Conservation (phyloP, 2,888 invertebrate species). For the Ceramica pisi region DNA sequence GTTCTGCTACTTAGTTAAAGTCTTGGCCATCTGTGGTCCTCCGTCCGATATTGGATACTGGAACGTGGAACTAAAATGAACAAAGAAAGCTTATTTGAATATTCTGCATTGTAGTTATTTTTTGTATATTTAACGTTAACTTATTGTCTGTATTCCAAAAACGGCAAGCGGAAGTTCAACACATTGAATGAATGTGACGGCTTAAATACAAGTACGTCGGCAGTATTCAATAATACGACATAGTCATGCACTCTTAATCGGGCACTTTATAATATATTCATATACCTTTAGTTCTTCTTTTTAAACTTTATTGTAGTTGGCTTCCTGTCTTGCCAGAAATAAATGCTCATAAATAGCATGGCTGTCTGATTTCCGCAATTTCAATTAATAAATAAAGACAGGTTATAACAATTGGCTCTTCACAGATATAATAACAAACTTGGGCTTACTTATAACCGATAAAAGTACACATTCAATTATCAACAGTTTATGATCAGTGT, state of each 20-base stretch:
- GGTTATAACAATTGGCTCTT: too few relatives aligned
- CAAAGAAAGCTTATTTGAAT: neutral
- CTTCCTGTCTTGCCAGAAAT: slow-evolving; percentile 8
- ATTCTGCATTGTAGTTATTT: too few relatives aligned
- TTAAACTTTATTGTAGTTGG: neutral
- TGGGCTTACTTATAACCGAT: too few relatives aligned
- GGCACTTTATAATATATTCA: slow-evolving; percentile 1
- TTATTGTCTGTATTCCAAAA: neutral
- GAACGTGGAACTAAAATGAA: neutral
- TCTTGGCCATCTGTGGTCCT: too few relatives aligned
- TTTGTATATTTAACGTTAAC: neutral
- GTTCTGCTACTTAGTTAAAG: too few relatives aligned
- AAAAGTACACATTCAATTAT: too few relatives aligned
- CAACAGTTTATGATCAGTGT: too few relatives aligned
- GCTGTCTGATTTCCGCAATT: neutral
- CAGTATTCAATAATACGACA: neutral
- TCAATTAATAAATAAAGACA: too few relatives aligned
- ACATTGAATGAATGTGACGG: slow-evolving; percentile 1
- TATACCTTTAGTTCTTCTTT: neutral
- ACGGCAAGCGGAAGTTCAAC: neutral
- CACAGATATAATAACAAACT: too few relatives aligned
- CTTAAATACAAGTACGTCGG: neutral
- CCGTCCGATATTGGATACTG: neutral
- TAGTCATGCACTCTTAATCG: neutral
- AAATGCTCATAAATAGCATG: neutral